Evolutionary conservation across 2,113 vertebrate genomes (phyloP).

Genomic region (Mixornis gularis): DNA sequence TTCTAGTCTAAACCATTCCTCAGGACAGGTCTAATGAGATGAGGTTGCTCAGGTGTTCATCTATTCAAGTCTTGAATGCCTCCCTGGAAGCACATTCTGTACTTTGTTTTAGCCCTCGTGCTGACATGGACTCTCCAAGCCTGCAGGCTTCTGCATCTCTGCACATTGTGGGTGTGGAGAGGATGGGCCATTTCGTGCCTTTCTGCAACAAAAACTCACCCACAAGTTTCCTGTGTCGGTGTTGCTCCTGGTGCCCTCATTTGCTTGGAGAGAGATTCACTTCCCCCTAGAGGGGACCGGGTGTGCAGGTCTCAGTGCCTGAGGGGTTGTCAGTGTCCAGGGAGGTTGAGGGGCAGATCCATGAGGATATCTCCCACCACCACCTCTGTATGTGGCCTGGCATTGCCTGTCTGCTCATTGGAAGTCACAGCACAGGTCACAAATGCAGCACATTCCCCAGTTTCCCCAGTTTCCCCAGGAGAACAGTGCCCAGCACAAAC

Average conservation of each 20-base stretch:
- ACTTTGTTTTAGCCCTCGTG: background rate
- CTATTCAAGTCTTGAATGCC: background rate
- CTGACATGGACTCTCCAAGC: background rate
- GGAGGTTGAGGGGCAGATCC: background rate
- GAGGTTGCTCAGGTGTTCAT: background rate
- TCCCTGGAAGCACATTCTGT: background rate
- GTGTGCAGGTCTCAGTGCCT: background rate
- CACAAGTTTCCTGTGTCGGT: slow-evolving; percentile 7
- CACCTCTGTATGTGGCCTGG: background rate
- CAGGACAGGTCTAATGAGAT: background rate
- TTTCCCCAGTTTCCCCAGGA: background rate
- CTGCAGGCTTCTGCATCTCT: background rate
- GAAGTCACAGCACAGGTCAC: background rate
- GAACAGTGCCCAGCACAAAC: background rate
- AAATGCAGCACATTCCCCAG: background rate
- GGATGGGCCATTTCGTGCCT: background rate
- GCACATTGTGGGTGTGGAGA: background rate
- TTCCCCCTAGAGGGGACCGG: background rate
- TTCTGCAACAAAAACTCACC: background rate
- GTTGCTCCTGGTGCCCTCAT: background rate
- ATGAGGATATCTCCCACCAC: background rate
- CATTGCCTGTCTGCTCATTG: background rate
- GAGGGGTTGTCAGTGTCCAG: no score
- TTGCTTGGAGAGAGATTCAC: background rate
- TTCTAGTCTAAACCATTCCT: background rate